Evolutionary conservation across 2,888 invertebrate species (phyloP), one percentile per base, ranked within the genome.

Genomic region (Hydraecia micacea): DNA sequence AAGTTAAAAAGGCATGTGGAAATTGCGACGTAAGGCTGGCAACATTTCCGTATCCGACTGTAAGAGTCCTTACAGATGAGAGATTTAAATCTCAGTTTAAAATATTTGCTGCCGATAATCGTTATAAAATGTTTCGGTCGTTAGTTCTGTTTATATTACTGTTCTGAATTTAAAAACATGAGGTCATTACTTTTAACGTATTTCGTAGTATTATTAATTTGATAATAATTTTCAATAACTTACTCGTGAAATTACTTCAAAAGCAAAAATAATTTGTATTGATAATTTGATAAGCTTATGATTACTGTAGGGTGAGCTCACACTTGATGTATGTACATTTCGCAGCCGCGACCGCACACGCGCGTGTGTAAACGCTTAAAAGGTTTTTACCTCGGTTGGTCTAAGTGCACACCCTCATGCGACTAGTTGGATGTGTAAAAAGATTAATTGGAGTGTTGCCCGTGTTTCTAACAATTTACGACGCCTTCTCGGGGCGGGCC

Each of bases 361-460:
- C 84, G 86, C 90, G 92, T 94, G 92, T 93, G 93, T 91, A 90
- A 91, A 89, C 90, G 92, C 90, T 92, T 92, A 93, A 93, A 94
- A 94, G 93, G 94, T 91, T 92, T 91, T 91, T 93, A 92, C 92
- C 94, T 93, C 91, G 88, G 91, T 90, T 90, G 91, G 93, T 93
- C 93, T 94, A 95, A 96, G 96, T 95, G 95, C 94, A 87, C 92
- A 91, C 95, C 94, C 95, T 95, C 94, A 87, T 92, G 94, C 93
- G 93, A 94, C 95, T 95, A 96, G 96, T 94, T 95, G 94, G 95
- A 96, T 96, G 96, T 96, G 96, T 96, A 96, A 96, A 96, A 96
- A 97, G 96, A 97, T 97, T 97, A 97, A 97, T 97, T 97, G 97
- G 97, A 97, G 97, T 95, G 96, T 93, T 94, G 93, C 95, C 91